These are phyloP conservation scores for Meganola albula DNA, from an alignment of 2,888 invertebrate genomes.

Conservation along the genomic window DNA sequence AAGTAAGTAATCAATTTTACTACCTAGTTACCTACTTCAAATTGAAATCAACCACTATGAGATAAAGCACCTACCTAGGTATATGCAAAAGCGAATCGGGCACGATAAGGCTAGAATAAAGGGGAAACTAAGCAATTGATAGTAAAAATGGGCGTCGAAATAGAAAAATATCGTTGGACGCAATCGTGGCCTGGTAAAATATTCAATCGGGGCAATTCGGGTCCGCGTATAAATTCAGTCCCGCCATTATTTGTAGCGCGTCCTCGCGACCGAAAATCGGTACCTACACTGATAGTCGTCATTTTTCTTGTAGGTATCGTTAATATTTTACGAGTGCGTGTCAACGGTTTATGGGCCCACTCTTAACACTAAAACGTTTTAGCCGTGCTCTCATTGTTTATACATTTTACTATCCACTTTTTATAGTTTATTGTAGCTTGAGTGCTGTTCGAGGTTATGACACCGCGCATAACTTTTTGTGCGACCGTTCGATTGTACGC, in stretches of 20 bases:
- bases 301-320: constrained; percentile 75
- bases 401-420: constrained; percentile 75
- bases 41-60: too few relatives aligned
- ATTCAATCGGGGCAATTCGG: constrained; percentile 76
- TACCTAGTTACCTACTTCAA: too few relatives aligned
- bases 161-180: constrained; percentile 74
- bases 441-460: constrained; percentile 61
- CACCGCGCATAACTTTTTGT: constrained; percentile 54
- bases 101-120: constrained; percentile 56
- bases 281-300: constrained; percentile 73
- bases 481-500: constrained; percentile 57
- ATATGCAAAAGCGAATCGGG: constrained; percentile 19
- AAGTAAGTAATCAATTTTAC: too few relatives aligned
- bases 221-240: constrained; percentile 72
- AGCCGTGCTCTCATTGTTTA: constrained; percentile 75
- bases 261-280: constrained; percentile 73
- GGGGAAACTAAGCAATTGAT: constrained; percentile 75
- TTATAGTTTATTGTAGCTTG: constrained; percentile 69
- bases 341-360: constrained; percentile 74
- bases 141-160: constrained; percentile 73
- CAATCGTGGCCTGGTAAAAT: constrained; percentile 75
- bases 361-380: constrained; percentile 77
- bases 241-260: constrained; percentile 73
- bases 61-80: too few relatives aligned
- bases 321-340: constrained; percentile 77